Conservation (phyloP, 2,113 vertebrate genomes). For the Lophotis ruficrista region DNA sequence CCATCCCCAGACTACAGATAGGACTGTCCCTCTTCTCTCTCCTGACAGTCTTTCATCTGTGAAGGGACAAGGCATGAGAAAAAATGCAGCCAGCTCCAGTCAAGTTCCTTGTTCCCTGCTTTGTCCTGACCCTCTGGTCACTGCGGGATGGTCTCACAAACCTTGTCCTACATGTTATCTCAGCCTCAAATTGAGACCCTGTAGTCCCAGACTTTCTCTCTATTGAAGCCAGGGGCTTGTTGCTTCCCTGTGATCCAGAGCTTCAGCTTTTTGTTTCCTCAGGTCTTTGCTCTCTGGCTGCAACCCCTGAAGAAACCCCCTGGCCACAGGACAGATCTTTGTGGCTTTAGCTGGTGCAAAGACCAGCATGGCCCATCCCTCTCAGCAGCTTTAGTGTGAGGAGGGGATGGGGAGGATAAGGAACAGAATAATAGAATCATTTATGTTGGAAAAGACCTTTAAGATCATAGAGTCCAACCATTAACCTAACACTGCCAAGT, state of each 20-base stretch:
- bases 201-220: neutral
- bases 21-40: neutral
- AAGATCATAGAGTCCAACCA: no score
- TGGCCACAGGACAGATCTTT: neutral
- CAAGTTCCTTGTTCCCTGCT: neutral
- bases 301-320: neutral
- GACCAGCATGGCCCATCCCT: neutral
- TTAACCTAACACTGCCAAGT: no score
- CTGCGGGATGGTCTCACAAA: neutral
- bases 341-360: neutral
- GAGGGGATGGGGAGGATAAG: neutral
- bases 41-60: neutral
- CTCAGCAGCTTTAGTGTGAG: fast-evolving
- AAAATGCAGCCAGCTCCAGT: neutral
- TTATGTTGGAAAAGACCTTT: no score
- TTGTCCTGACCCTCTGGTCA: neutral
- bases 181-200: neutral
- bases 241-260: neutral
- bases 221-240: neutral
- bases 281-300: neutral
- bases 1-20: neutral
- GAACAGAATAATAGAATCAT: neutral
- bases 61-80: neutral
- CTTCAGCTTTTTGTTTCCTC: neutral
- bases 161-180: neutral